A percentile compares a stretch with the other conserved stretches of the same genome.
Conservation (phyloP, 2,888 invertebrate species). For the Amiota minor region DNA sequence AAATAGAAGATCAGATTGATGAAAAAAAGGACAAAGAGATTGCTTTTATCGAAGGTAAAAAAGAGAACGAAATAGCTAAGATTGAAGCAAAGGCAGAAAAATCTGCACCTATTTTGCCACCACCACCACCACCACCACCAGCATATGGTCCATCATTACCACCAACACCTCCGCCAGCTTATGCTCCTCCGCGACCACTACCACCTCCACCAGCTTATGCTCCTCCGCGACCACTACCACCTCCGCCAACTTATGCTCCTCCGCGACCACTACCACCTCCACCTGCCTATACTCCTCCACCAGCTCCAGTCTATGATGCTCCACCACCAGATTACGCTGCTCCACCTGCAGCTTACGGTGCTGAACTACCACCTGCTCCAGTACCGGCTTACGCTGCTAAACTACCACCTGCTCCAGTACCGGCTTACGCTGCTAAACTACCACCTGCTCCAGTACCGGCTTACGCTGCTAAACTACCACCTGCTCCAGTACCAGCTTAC, state of each 20-base stretch:
- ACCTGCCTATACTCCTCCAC: neutral
- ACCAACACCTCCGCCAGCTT: neutral
- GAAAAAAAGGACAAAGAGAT: neutral
- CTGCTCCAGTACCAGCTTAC: slow-evolving; percentile 34
- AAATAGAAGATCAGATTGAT: neutral
- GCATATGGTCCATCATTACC: neutral
- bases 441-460: slow-evolving; percentile 17
- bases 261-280: neutral
- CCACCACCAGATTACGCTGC: slow-evolving; percentile 18
- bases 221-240: neutral
- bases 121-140: neutral
- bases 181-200: neutral
- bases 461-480: slow-evolving; percentile 41
- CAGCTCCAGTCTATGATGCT: neutral
- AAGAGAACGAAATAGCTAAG: neutral
- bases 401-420: slow-evolving; percentile 21
- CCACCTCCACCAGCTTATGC: neutral
- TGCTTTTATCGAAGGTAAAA: neutral
- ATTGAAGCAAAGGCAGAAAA: neutral
- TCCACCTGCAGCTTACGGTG: slow-evolving; percentile 15
- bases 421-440: slow-evolving; percentile 28
- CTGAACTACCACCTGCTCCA: slow-evolving; percentile 9
- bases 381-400: slow-evolving; percentile 30
- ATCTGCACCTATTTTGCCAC: neutral
- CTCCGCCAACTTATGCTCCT: neutral